Conservation (phyloP, 2,888 invertebrate genomes). For the Clanis bilineata region DNA sequence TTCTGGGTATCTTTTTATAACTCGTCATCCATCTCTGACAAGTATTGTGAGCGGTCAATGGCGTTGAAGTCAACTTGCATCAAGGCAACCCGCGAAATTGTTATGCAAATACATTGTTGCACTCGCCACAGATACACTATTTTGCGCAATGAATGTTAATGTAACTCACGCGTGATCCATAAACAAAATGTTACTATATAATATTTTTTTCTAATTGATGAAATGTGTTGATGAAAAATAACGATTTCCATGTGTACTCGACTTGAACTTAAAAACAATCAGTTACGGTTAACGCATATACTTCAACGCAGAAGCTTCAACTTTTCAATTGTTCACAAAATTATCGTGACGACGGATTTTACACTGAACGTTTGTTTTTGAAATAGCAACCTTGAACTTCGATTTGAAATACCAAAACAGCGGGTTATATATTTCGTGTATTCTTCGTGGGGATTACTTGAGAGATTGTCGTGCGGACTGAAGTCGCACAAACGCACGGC, state of each 20-base stretch:
- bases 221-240: not conserved
- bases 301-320: not conserved
- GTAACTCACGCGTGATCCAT: not conserved
- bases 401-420: not conserved
- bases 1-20: constrained; percentile 20
- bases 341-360: not conserved
- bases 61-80: constrained; percentile 37
- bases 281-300: not conserved
- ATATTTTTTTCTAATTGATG: not conserved
- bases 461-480: constrained; percentile 20
- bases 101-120: constrained; percentile 63
- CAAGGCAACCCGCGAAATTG: constrained; percentile 64
- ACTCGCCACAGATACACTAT: constrained; percentile 26
- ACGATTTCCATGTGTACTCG: not conserved
- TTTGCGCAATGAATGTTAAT: constrained; percentile 20
- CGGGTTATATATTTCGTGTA: not conserved
- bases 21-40: constrained; percentile 37
- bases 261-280: not conserved
- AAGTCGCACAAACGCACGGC: constrained; percentile 47
- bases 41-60: constrained; percentile 28
- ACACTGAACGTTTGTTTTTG: not conserved
- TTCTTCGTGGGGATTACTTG: constrained; percentile 25
- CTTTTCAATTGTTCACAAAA: not conserved
- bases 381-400: not conserved
- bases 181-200: not conserved